phyloP scores from a whole-genome alignment of 23 tunicate species.

The Ciona savignyi region DNA sequence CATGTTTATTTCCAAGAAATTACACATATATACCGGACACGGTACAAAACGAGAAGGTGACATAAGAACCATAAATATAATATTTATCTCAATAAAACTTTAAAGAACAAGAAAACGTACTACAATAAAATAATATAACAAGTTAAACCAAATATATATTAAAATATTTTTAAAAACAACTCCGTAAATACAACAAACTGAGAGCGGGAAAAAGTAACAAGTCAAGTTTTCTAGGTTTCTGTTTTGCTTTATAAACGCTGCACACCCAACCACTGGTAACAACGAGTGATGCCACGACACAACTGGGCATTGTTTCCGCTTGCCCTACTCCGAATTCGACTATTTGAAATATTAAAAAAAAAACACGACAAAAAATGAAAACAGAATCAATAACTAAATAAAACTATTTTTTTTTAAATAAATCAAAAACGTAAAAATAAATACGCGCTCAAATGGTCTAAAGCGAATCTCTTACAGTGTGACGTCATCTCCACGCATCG shows the following conservation, averaged over 20 bases:
- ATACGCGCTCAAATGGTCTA: not conserved
- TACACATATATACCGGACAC: not conserved
- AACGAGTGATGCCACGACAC: too few relatives aligned
- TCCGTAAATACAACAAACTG: too few relatives aligned
- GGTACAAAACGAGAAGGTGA: not conserved
- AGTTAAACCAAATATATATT: not conserved
- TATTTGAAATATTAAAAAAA: too few relatives aligned
- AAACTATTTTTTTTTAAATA: not conserved
- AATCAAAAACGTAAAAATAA: not conserved
- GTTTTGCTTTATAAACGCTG: too few relatives aligned
- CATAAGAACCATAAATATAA: not conserved
- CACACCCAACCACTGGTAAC: not conserved
- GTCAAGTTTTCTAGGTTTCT: too few relatives aligned
- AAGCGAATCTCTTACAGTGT: constrained; percentile 1
- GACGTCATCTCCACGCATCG: not conserved
- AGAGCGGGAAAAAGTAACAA: too few relatives aligned
- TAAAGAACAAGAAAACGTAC: not conserved
- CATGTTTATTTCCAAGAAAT: not conserved
- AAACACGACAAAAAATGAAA: not conserved
- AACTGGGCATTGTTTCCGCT: not conserved
- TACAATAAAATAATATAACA: not conserved
- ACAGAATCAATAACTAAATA: not conserved
- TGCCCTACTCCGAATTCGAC: not conserved
- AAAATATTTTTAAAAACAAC: too few relatives aligned
- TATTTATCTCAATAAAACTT: not conserved